Conservation (phyloP, 2,797 vertebrate species). For the Aplochiton taeniatus region DNA sequence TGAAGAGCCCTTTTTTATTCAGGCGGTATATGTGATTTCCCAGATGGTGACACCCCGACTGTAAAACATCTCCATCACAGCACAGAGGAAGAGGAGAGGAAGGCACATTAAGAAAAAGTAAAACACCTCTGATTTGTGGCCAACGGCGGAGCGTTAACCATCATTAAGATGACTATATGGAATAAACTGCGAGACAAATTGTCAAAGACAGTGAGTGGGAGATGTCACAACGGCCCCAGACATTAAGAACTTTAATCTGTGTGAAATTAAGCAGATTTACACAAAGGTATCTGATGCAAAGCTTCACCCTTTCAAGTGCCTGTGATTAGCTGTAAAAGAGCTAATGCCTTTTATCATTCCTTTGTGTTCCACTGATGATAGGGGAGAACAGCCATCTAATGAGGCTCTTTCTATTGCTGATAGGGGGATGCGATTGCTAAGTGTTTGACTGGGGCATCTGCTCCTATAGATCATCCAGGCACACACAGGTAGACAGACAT, state of each 20-base stretch:
- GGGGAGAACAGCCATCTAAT: slow-evolving; percentile 51
- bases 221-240: slow-evolving; percentile 32
- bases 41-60: slow-evolving; percentile 26
- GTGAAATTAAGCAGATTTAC: slow-evolving; percentile 58
- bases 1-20: slow-evolving; percentile 65
- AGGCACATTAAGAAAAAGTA: not conserved
- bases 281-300: slow-evolving; percentile 59
- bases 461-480: slow-evolving; percentile 34
- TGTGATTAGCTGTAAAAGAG: slow-evolving; percentile 55
- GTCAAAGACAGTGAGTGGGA: slow-evolving; percentile 18
- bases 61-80: slow-evolving; percentile 30
- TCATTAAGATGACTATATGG: slow-evolving; percentile 6
- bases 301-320: slow-evolving; percentile 43
- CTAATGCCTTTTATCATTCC: slow-evolving; percentile 42
- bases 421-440: slow-evolving; percentile 48
- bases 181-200: slow-evolving; percentile 20
- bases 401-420: slow-evolving; percentile 39
- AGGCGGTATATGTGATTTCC: slow-evolving; percentile 40
- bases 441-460: slow-evolving; percentile 31
- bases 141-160: slow-evolving; percentile 15
- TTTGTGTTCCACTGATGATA: slow-evolving; percentile 58
- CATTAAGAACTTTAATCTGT: slow-evolving; percentile 52
- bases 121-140: slow-evolving; percentile 5
- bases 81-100: not conserved
- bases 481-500: too few relatives aligned